These are phyloP conservation scores for Troides oblongomaculatus DNA, from an alignment of 2,888 invertebrate species.

Conservation along the genomic window DNA sequence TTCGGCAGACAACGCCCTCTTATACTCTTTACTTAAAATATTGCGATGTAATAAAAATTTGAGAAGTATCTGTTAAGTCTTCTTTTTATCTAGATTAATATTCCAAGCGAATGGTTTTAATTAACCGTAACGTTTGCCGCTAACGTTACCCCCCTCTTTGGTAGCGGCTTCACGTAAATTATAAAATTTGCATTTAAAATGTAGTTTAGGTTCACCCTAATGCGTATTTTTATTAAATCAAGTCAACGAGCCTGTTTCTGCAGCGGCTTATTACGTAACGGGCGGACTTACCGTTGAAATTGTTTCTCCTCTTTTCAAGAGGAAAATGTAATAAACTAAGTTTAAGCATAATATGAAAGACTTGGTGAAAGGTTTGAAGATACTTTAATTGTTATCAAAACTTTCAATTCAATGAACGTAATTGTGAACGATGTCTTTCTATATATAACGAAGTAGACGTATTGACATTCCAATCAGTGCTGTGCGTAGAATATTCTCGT, in stretches of 20 bases:
- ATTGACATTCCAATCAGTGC: too few relatives aligned
- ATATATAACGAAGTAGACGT: too few relatives aligned
- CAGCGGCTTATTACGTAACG: not conserved
- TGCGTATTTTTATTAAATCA: slow-evolving; percentile 23
- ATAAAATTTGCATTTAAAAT: slow-evolving; percentile 27
- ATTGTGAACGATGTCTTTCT: too few relatives aligned
- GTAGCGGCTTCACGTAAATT: slow-evolving; percentile 11
- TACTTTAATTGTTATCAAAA: too few relatives aligned
- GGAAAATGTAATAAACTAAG: too few relatives aligned
- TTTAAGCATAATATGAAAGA: too few relatives aligned
- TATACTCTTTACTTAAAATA: not conserved
- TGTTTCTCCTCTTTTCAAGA: not conserved
- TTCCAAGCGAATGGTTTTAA: slow-evolving; percentile 21
- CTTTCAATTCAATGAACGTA: too few relatives aligned
- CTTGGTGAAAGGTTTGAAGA: too few relatives aligned
- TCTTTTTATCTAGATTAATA: not conserved
- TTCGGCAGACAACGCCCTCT: too few relatives aligned
- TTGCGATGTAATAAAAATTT: slow-evolving; percentile 16
- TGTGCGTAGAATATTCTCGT: too few relatives aligned
- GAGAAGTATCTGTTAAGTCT: slow-evolving; percentile 6
- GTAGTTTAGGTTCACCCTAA: slow-evolving; percentile 12
- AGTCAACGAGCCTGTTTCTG: slow-evolving; percentile 15
- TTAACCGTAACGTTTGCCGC: slow-evolving; percentile 25
- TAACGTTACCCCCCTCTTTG: slow-evolving; percentile 2
- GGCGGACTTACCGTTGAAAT: not conserved